phyloP scores from a whole-genome alignment of 2,888 invertebrate species.

The Andrena bucephala region DNA sequence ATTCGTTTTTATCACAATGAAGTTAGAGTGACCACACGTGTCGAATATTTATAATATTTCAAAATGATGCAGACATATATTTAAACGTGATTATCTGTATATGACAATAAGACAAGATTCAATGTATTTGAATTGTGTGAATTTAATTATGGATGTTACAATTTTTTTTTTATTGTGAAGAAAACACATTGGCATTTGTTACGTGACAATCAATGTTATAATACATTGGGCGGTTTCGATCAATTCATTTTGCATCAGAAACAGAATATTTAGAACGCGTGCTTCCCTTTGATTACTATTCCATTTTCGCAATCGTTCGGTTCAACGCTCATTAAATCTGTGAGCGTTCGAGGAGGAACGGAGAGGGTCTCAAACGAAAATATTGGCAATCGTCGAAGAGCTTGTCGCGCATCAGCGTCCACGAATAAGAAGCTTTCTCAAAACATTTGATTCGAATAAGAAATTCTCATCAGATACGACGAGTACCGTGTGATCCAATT shows the following conservation, averaged over 20 bases:
- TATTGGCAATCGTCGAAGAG: constrained; percentile 68
- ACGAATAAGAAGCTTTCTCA: constrained; percentile 70
- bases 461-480: constrained; percentile 79
- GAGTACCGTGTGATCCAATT: constrained; percentile 77
- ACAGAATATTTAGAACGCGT: constrained; percentile 16
- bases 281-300: constrained; percentile 34
- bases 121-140: too few relatives aligned
- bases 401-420: constrained; percentile 57
- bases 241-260: constrained; percentile 9
- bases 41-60: too few relatives aligned
- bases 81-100: too few relatives aligned
- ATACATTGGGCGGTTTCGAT: background rate
- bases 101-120: too few relatives aligned
- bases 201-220: background rate
- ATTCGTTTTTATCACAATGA: too few relatives aligned
- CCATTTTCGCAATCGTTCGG: constrained; percentile 52
- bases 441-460: constrained; percentile 79
- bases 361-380: constrained; percentile 48
- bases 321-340: constrained; percentile 63
- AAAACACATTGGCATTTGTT: background rate
- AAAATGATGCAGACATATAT: too few relatives aligned
- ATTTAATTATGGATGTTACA: too few relatives aligned
- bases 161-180: too few relatives aligned
- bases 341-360: constrained; percentile 36
- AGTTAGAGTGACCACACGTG: too few relatives aligned